Conservation (phyloP, 2,797 vertebrate species). For the Saxicola maurus region DNA sequence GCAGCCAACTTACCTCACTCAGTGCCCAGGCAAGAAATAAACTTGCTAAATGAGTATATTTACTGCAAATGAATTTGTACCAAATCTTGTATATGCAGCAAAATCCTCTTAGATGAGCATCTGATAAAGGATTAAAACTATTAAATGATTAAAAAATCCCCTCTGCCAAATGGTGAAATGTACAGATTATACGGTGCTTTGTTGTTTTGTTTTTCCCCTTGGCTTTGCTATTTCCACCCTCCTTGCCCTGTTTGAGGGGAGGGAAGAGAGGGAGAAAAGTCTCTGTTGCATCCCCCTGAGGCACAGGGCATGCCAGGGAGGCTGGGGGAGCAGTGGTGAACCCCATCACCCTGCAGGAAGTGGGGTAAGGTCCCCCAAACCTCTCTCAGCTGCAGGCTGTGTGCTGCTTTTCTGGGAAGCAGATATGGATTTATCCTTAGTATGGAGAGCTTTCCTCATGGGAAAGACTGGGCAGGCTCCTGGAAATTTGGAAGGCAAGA, state of each 20-base stretch:
- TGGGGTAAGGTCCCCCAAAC: not conserved
- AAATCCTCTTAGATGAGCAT: slow-evolving; percentile 60
- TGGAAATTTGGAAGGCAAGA: not conserved
- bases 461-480: not conserved
- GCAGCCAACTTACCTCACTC: not conserved
- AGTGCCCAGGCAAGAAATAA: not conserved
- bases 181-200: not conserved
- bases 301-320: not conserved
- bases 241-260: not conserved
- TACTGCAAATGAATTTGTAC: slow-evolving; percentile 46
- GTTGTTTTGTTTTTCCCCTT: slow-evolving; percentile 17
- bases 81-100: slow-evolving; percentile 41
- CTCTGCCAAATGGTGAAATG: slow-evolving; percentile 27
- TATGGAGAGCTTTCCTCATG: not conserved
- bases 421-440: not conserved
- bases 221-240: not conserved
- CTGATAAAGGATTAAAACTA: slow-evolving; percentile 53
- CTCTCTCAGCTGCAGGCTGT: not conserved
- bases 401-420: not conserved
- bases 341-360: not conserved
- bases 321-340: not conserved
- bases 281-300: not conserved
- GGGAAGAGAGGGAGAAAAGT: not conserved
- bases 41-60: slow-evolving; percentile 47
- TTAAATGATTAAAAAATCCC: slow-evolving; percentile 52